A percentile compares a stretch with the other conserved stretches of the same genome.
Conservation (phyloP, 2,797 vertebrate genomes). For the Diglossa cyanea region DNA sequence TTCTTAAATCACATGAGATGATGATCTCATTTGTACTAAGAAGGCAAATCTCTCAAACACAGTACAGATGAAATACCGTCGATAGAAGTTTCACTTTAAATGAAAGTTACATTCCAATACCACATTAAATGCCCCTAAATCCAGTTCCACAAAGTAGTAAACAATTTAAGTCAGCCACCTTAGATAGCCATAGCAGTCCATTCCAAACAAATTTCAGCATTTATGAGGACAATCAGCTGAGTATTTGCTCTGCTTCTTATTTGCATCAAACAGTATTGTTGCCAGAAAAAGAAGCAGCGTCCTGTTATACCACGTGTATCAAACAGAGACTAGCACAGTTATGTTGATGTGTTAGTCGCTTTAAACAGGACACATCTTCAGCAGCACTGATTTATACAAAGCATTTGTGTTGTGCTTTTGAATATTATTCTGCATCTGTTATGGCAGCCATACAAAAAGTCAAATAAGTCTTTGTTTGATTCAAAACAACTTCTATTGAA, state of each 20-base stretch:
- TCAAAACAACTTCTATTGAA: neutral
- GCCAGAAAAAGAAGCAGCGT: neutral
- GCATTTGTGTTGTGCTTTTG: neutral
- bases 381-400: neutral
- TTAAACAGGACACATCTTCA: neutral
- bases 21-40: neutral
- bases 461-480: neutral
- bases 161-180: neutral
- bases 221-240: neutral
- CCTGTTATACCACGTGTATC: neutral
- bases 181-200: neutral
- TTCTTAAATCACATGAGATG: neutral
- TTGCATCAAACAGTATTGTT: neutral
- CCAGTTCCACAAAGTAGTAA: neutral
- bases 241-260: neutral
- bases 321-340: neutral
- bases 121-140: neutral
- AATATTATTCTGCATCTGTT: neutral
- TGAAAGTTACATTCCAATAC: neutral
- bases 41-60: neutral
- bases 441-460: neutral
- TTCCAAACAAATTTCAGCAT: neutral
- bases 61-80: neutral
- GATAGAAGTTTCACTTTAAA: neutral
- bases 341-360: neutral